phyloP scores from a whole-genome alignment of 2,888 invertebrate genomes.

The Nudaria mundana region DNA sequence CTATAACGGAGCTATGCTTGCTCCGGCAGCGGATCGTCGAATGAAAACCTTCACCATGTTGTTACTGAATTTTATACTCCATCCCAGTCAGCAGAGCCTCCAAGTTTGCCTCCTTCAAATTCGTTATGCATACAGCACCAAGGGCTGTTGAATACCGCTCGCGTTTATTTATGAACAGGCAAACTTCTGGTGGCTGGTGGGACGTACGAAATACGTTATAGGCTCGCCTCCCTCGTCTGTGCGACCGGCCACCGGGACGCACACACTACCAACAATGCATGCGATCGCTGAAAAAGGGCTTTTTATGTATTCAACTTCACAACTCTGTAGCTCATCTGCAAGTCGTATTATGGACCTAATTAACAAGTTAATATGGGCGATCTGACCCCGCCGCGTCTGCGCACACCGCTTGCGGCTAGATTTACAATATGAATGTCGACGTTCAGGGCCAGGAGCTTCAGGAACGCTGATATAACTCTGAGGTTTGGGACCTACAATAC shows the following conservation, averaged over 20 bases:
- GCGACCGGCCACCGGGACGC: conserved; percentile 43
- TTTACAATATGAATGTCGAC: conserved; percentile 37
- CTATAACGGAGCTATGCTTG: conserved; percentile 75
- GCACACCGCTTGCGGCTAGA: conserved; percentile 50
- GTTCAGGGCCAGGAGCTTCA: conserved; percentile 25
- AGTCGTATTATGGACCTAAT: conserved; percentile 95
- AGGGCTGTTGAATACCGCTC: conserved; percentile 83
- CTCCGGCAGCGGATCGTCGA: conserved; percentile 76
- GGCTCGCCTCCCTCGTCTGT: conserved; percentile 62
- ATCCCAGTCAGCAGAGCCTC: conserved; percentile 80
- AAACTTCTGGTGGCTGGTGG: conserved; percentile 80
- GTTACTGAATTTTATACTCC: conserved; percentile 82
- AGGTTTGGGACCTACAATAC: conserved; percentile 23
- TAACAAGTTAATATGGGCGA: conserved; percentile 94
- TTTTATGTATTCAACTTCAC: conserved; percentile 86
- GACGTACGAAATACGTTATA: conserved; percentile 74
- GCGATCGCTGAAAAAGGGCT: conserved; percentile 84
- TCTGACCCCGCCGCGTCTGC: conserved; percentile 81
- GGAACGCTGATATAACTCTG: too few species aligned
- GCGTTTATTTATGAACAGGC: conserved; percentile 83
- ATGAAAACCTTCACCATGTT: conserved; percentile 81
- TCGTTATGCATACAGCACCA: conserved; percentile 83
- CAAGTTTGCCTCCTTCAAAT: conserved; percentile 82
- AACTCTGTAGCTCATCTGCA: conserved; percentile 90
- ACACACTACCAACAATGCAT: conserved; percentile 68